Percentiles rank a stretch among this genome's conserved stretches.
phyloP scores from a whole-genome alignment of 2,113 vertebrate species.

The Tenebrosternarchus preto region DNA sequence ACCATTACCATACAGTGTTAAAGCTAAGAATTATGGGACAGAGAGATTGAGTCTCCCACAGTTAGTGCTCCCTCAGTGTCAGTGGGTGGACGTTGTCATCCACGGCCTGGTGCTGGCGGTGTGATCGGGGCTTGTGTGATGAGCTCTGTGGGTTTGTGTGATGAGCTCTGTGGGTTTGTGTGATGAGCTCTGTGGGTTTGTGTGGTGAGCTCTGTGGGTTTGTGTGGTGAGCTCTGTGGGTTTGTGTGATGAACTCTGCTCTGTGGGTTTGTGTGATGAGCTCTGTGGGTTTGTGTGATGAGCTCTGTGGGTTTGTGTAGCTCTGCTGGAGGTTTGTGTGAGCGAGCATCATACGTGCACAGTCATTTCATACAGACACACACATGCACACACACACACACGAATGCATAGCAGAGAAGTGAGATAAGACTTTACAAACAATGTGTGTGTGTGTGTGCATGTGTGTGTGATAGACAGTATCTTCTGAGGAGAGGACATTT shows the following conservation, averaged over 20 bases:
- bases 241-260: background rate
- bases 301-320: too few relatives aligned
- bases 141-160: too few relatives aligned
- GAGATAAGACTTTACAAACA: background rate
- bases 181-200: too few relatives aligned
- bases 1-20: too few relatives aligned
- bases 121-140: background rate
- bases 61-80: too few relatives aligned
- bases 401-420: background rate
- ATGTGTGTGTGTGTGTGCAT: background rate
- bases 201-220: background rate
- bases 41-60: too few relatives aligned
- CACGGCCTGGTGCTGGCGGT: background rate
- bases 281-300: too few relatives aligned
- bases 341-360: too few relatives aligned
- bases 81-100: background rate
- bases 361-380: conserved; percentile 8
- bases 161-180: too few relatives aligned
- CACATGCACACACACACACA: conserved; percentile 11
- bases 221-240: too few relatives aligned
- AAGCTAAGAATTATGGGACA: too few relatives aligned
- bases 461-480: background rate
- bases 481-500: background rate
- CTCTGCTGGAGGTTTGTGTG: background rate
- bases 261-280: too few relatives aligned